Conservation (phyloP, 2,888 invertebrate genomes). For the Volucella zonaria region DNA sequence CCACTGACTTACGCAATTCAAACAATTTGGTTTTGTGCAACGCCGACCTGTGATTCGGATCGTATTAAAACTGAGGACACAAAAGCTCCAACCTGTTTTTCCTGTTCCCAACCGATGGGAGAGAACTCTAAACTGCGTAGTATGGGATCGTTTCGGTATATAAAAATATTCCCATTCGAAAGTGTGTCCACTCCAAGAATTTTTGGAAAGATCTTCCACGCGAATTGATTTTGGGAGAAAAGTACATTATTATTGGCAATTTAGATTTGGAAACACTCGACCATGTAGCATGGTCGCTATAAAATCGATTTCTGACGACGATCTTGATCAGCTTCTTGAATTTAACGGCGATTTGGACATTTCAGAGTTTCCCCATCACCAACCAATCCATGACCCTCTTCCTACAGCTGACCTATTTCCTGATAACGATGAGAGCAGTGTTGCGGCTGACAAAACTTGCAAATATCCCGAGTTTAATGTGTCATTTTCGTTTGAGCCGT, state of each 20-base stretch:
- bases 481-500: constrained; percentile 28
- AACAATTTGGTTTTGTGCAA: constrained; percentile 80
- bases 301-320: constrained; percentile 68
- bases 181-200: constrained; percentile 77
- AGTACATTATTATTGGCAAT: constrained; percentile 78
- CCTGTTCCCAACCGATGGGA: constrained; percentile 78
- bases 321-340: constrained; percentile 75
- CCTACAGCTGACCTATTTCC: constrained; percentile 36
- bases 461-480: constrained; percentile 56
- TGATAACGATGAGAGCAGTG: background rate
- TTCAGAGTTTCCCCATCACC: constrained; percentile 45
- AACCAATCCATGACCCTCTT: constrained; percentile 24
- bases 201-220: constrained; percentile 76
- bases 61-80: constrained; percentile 77
- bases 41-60: constrained; percentile 78
- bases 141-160: constrained; percentile 76
- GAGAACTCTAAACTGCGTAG: constrained; percentile 79
- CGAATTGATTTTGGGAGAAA: constrained; percentile 78
- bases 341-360: constrained; percentile 28
- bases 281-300: constrained; percentile 79
- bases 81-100: constrained; percentile 78
- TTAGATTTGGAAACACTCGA: constrained; percentile 76
- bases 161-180: constrained; percentile 77
- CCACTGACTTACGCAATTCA: constrained; percentile 77
- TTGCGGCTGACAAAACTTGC: constrained; percentile 3